Evolutionary conservation across 1,140 invertebrate genomes (phyloP).

Genomic region (Pachyrhynchus sulphureomaculatus): DNA sequence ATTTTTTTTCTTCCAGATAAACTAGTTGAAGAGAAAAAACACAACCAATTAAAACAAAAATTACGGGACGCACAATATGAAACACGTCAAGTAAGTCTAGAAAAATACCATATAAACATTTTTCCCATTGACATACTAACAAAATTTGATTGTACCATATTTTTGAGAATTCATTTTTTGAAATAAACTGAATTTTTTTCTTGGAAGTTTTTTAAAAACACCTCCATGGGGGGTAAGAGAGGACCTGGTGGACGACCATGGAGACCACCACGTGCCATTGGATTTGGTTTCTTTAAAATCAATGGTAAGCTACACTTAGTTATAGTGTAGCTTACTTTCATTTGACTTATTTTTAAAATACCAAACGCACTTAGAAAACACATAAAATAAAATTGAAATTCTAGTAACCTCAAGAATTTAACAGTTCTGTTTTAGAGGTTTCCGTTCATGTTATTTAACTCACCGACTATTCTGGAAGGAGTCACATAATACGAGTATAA

Average conservation of each 20-base stretch:
- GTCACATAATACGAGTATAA: no score
- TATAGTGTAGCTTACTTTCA: slow-evolving; percentile 34
- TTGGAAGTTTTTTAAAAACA: slow-evolving; percentile 49
- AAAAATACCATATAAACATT: slow-evolving; percentile 7
- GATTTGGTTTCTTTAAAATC: slow-evolving; percentile 66
- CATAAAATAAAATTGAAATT: no score
- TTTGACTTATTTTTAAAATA: no score
- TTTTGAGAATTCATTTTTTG: no score
- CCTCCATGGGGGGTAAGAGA: slow-evolving; percentile 63
- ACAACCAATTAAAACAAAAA: slow-evolving; percentile 33
- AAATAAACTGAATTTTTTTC: slow-evolving; percentile 22
- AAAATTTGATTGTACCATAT: no score
- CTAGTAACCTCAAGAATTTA: no score
- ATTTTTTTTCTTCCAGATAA: slow-evolving; percentile 43
- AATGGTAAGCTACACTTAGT: slow-evolving; percentile 57
- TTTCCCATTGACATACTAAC: no score
- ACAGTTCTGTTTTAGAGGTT: no score
- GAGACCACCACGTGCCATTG: slow-evolving; percentile 63
- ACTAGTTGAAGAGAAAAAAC: slow-evolving; percentile 44
- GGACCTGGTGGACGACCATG: slow-evolving; percentile 65
- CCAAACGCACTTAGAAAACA: no score
- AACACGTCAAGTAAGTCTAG: slow-evolving; percentile 35
- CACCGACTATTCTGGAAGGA: no score
- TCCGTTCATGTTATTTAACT: no score
- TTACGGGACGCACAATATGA: slow-evolving; percentile 24